Conservation (phyloP, 2,113 vertebrate genomes). For the Trochalopteron elliotii region DNA sequence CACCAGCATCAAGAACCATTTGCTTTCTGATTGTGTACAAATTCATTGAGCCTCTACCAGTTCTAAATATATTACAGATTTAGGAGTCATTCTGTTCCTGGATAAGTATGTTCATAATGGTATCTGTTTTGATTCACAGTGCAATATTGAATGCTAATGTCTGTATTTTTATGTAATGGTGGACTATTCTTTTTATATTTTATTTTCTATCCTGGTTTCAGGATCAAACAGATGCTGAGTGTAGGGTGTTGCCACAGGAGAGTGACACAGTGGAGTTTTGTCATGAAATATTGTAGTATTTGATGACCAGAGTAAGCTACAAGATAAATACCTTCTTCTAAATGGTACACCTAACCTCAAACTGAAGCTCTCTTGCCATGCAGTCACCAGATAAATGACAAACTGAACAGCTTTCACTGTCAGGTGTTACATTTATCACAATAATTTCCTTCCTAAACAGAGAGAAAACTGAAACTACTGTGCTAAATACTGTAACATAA, state of each 20-base stretch:
- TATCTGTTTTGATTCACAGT: not conserved
- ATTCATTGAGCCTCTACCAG: not conserved
- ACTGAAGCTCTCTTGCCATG: not conserved
- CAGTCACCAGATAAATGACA: not conserved
- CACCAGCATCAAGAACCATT: not conserved
- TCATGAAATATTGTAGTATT: not conserved
- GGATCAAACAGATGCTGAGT: not conserved
- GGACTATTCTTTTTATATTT: not conserved
- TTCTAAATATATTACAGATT: not conserved
- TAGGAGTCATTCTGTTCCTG: not conserved
- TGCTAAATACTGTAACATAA: not conserved
- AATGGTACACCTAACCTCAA: not conserved
- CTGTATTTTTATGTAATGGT: not conserved
- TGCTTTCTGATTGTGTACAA: not conserved
- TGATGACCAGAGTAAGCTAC: not conserved
- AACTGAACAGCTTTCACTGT: not conserved
- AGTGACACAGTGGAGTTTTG: not conserved
- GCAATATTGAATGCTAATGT: not conserved
- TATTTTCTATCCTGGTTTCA: not conserved
- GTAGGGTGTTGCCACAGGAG: not conserved
- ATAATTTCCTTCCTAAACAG: not conserved
- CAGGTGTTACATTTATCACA: not conserved
- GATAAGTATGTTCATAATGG: not conserved
- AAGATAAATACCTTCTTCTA: not conserved
- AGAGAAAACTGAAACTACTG: not conserved